Base-by-base conservation (phyloP, 2,113 vertebrate species). In the Oreocharis arfaki region DNA sequence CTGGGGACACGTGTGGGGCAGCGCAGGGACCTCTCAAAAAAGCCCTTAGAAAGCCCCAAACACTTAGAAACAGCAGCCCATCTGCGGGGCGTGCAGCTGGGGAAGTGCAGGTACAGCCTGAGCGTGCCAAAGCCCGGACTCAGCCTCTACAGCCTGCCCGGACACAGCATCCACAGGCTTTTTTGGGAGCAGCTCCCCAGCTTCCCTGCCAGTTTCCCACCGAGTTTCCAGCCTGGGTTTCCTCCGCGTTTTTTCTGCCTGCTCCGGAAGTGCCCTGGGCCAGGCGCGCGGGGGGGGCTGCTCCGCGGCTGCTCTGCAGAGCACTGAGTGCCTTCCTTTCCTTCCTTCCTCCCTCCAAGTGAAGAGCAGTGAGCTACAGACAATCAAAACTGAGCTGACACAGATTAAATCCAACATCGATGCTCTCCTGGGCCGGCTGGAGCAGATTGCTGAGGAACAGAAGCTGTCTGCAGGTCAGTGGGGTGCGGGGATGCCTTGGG, bases 321-420 rank as follows among this genome's bases (percentile, higher is more conserved):
- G 26, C 23, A 13, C 74, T 68, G 26, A 91, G 42, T 20, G 42
- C 32, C 30, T 61, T 90, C 60, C 53, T 68, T 86, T 55, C 19
- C n/a, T 82, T 61, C 35, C 79, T 84, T 91, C 69, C 47, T 85
- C 63, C 91, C 41, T 71, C 68, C 94, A 97, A 98, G 99, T 98
- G 97, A 99, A 98, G 97, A 98, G 98, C 84, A 98, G 98, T 7
- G 99, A 99, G 77, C 98, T 99, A 64, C 99, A 99, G 86, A 97
- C 98, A 10, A 99, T 99, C 96, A 99, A 99, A 97, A 98, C 98
- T 1, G 99, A 99, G 93, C 96, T 99, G 96, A 99, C 98, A 3
- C 99, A 99, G 98, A 99, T 99, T 96, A 99, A 99, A 96, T 98
- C 98, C 95, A 99, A 99, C 98, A 99, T 99, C 2, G 99, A 99